Evolutionary conservation across 2,113 vertebrate genomes (phyloP), one percentile per base, ranked within the genome.

Genomic region (rabbit (Oryctolagus cuniculus)): DNA sequence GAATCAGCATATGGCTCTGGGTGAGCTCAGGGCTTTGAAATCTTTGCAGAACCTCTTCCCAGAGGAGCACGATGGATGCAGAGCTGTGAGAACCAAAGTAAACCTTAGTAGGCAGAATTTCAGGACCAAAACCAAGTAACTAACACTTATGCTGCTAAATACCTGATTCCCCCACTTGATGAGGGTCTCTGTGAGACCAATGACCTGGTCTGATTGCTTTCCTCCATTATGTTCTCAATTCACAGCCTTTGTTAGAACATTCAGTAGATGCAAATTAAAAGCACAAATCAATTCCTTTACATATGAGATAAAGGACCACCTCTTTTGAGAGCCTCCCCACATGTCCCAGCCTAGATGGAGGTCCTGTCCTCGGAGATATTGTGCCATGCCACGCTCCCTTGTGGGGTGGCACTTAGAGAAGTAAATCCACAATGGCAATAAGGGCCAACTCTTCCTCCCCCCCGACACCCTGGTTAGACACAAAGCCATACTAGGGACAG

Each of bases 21-120:
- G 55, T 53, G 55, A 96, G 70, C 66, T 19, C 34, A 34, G 73
- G 72, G 19, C 53, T 96, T 74, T 90, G 94, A 89, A 70, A 90
- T 89, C 69, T 87, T 87, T 58, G 61, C 79, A 36, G 38, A 81
- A 34, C 5, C 3, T 61, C 34, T 49, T 81, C 84, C 72, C 73
- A 55, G 63, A 53, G 74, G 80, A 16, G 16, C 24, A 12, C 6
- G 27, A 27, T 4, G 36, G 73, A 86, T 38, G 10, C 38, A 63
- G 55, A 82, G 67, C 36, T 10, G 29, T 51, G 74, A 96, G 67
- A 87, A 94, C 3, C 1, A 36, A 81, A 93, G 51, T 53, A 38
- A 92, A 44, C n/a, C 4, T 90, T 69, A 49, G 61, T 55, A 31
- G 93, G 73, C 1, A 10, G 51, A 89, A 85, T 66, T 66, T 89